Evolutionary conservation across 1,140 invertebrate genomes (phyloP), one percentile per base, ranked within the genome.

Genomic region (Acromyrmex charruanus): DNA sequence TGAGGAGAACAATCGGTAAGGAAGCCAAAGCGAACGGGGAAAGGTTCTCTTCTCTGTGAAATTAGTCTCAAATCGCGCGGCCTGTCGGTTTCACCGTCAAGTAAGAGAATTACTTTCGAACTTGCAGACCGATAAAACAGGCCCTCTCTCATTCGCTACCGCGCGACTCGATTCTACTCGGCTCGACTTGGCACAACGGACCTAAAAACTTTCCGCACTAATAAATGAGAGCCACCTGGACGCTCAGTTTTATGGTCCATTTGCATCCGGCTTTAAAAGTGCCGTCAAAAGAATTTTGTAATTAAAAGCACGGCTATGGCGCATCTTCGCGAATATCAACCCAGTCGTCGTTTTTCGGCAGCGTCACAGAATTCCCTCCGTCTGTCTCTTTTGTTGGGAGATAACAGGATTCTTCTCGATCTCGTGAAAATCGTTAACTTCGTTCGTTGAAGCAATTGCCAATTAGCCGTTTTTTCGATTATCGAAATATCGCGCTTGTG

Each of bases 181-280:
- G 58, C 35, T 21, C 61, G 39, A 44, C 31, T 59, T 14, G 71
- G 21, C 51, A 58, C 58, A 53, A 0, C 61, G 86, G 91, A 91
- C 84, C 85, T 90, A 92, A 93, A 93, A 91, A 91, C 89, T 95
- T 95, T 94, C 87, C 55, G 87, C 90, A 93, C 92, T 94, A 93
- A 94, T 95, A 95, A 94, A 95, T 92, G 93, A 90, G 88, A 55
- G 31, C 49, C 49, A 53, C 35, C 18, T n/a, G 79, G 68, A 66
- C 89, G 89, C 90, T 91, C 81, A 85, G 92, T 94, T 95, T 95
- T 94, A 95, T 91, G 92, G 92, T 92, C 93, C 94, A 94, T 94
- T 94, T 94, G 93, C 94, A 94, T 94, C 90, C 91, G 92, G 91
- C 93, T 93, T 94, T 95, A 93, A 94, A 91, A 94, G 92, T 93